Percentiles rank a stretch among this genome's conserved stretches.
phyloP scores from a whole-genome alignment of 2,113 vertebrate species.

The Mustela lutreola region DNA sequence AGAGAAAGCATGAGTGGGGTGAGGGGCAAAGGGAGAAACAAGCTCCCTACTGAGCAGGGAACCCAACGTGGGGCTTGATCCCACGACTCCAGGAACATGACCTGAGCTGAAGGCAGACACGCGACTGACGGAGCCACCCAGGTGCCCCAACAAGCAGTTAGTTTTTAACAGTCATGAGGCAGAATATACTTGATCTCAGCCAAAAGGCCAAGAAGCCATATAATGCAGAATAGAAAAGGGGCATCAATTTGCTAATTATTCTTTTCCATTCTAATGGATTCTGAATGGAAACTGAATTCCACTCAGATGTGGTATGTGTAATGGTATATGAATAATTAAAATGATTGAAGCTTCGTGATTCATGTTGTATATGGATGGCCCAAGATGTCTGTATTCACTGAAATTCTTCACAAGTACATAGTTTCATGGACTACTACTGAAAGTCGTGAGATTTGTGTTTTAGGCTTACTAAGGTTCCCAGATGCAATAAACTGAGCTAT shows the following conservation, averaged over 20 bases:
- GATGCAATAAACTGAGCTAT: not conserved
- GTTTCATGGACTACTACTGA: not conserved
- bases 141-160: not conserved
- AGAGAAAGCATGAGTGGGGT: too few species aligned
- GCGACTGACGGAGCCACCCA: too few species aligned
- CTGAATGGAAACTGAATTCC: too few species aligned
- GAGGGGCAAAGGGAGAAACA: too few species aligned
- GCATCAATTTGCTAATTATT: constrained; percentile 37
- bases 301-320: not conserved
- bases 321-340: constrained; percentile 46
- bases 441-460: not conserved
- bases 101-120: too few species aligned
- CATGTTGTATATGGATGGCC: not conserved
- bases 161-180: not conserved
- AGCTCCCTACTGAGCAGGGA: too few species aligned
- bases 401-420: not conserved
- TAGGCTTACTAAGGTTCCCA: not conserved
- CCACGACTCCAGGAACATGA: too few species aligned
- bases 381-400: not conserved
- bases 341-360: not conserved
- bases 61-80: too few species aligned
- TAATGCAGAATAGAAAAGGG: constrained; percentile 6
- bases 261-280: not conserved
- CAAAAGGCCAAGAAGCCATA: not conserved
- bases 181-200: not conserved